Evolutionary conservation across 2,113 vertebrate genomes (phyloP), one percentile per base, ranked within the genome.

Genomic region (Gavia stellata): DNA sequence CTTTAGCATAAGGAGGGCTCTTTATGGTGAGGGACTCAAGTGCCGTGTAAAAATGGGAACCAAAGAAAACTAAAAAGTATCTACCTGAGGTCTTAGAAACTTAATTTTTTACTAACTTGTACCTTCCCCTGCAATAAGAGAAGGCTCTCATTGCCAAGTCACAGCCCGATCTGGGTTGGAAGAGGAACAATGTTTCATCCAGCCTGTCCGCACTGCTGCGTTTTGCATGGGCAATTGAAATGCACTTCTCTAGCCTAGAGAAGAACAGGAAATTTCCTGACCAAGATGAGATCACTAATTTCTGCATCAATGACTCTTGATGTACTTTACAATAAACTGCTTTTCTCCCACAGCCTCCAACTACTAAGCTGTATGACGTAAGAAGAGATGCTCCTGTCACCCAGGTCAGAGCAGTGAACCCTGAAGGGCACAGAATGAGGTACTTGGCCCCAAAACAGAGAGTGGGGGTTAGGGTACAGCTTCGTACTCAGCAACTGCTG

Each of bases 191-290:
- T 2, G 0, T 53, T 85, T 87, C 49, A 61, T 31, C 7, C 61
- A 59, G n/a, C 33, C 52, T 36, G n/a, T 89, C 68, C 42, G 45
- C 40, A 44, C 20, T 13, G 38, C 70, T 55, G 31, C 0, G 0
- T 85, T 94, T 96, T 47, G 38, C 78, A 45, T 1, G 1, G 23
- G 36, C 66, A 73, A 80, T 12, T 53, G 66, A 92, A 92, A 85
- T 0, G 0, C 34, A 25, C 3, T 55, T 67, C 38, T 49, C 47
- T 25, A 53, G 47, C 29, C 50, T 38, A 44, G 18, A 81, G 61
- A 84, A 92, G 84, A 89, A 33, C 4, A 20, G 49, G 36, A 87
- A 16, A 72, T 82, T 59, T 88, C 80, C 86, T n/a, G 14, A 73
- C 62, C 36, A 61, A 78, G 72, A 81, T 81, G 82, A 88, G 56